Conservation (phyloP, 2,113 vertebrate species). For the Raja brachyura region DNA sequence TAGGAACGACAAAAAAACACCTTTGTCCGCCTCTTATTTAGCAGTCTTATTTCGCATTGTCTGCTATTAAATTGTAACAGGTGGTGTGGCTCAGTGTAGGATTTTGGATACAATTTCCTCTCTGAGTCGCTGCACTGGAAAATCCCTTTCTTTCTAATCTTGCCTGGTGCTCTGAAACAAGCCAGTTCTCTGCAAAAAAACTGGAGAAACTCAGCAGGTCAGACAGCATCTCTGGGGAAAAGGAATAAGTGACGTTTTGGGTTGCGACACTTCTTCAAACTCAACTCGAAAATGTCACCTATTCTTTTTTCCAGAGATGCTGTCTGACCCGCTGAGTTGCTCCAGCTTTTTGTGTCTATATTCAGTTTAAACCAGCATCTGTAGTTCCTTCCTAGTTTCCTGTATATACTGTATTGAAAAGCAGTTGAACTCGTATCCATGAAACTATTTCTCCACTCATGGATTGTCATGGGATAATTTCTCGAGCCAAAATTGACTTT, state of each 20-base stretch:
- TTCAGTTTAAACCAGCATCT: no score
- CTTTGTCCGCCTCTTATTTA: background rate
- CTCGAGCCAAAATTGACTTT: background rate
- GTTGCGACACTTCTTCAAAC: no score
- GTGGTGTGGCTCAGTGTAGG: background rate
- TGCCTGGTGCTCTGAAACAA: background rate
- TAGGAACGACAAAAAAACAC: background rate
- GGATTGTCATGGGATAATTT: background rate
- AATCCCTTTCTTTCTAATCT: slow-evolving; percentile 8
- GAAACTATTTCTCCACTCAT: background rate
- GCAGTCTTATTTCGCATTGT: background rate
- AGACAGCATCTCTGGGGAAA: no score
- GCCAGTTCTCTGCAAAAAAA: background rate
- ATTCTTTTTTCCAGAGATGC: no score
- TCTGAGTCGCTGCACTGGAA: background rate
- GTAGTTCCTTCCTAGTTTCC: no score
- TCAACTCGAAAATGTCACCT: no score
- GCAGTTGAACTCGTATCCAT: background rate
- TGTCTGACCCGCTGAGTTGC: no score
- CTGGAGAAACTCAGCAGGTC: no score
- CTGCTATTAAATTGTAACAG: background rate
- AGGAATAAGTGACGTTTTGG: no score
- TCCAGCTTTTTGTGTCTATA: no score
- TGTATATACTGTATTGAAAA: background rate
- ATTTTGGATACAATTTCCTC: background rate